Evolutionary conservation across 2,888 invertebrate species (phyloP), one percentile per base, ranked within the genome.

Genomic region (Sympetrum striolatum): DNA sequence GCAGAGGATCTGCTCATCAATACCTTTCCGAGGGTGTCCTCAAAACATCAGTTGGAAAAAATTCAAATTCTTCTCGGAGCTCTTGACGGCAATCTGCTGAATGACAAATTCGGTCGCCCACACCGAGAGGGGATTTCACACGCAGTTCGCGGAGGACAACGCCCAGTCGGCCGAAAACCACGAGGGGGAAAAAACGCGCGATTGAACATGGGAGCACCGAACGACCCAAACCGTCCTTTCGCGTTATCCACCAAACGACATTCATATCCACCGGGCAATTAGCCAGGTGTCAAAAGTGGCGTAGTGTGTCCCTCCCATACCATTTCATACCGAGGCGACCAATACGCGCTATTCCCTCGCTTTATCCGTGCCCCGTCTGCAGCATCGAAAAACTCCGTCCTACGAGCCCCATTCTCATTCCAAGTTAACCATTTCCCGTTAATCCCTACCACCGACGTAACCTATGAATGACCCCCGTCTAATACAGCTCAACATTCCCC

Each of bases 241-340:
- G 25, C n/a, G 39, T 37, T 37, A 18, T 82, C 82, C 35, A 31
- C 25, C 86, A 86, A 60, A 82, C 82, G 58, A 86, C 37, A 60
- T 39, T 60, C 60, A 18, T 37, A 60, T 86, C 86, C 60, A 60
- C 25, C 37, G n/a, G 60, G 58, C 86, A 86, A 86, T 86, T 86
- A 86, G 86, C 86, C 86, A 86, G 86, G 86, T 86, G 86, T 86
- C 86, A 86, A 86, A 86, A 60, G 2, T 86, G 35, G 82, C 10
- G 35, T 12, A 31, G 86, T 15, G 35, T 58, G 82, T 53, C 82
- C 31, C 48, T 48, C 15, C 82, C 10, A 64, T 31, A 35, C 58
- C 86, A 60, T 60, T 31, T 37, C 37, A n/a, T 22, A 22, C 35
- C 82, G 25, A 18, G 18, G 18, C 82, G 35, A 25, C 18, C 35